Evolutionary conservation across 2,888 invertebrate genomes (phyloP), one percentile per base, ranked within the genome.

Genomic region (Leptinotarsa juncta): DNA sequence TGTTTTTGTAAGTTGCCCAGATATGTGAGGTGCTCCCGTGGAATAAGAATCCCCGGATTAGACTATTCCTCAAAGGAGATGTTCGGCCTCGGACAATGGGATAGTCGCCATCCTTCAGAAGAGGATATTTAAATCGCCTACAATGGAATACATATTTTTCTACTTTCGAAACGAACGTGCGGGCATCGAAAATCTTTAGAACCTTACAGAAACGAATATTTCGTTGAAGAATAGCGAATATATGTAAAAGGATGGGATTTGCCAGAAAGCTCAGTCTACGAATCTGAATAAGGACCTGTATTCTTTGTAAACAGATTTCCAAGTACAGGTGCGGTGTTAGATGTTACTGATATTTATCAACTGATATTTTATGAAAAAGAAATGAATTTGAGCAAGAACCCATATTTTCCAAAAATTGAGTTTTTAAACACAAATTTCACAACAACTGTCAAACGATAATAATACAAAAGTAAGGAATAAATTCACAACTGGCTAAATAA

Each of bases 101-200:
- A 48, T 53, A 57, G 55, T 65, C 74, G 70, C 62, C 66, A 74
- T 77, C 68, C 51, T 60, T 68, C 82, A 81, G 82, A 83, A 82
- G 82, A 81, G 67, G 69, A 84, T 84, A 84, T 85, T 85, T 84
- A 85, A 85, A 85, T 85, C 83, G 77, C 78, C 79, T 76, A 85
- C 85, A 85, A 85, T 84, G 82, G 82, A 81, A 83, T 84, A 85
- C 85, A 85, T 84, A 86, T 85, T 85, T 85, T 85, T 84, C 83
- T 84, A 85, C 85, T 85, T 82, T 80, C 74, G 74, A 72, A 70
- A 73, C 75, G 76, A 79, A 79, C 78, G 80, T 80, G 79, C 60
- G 16, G 57, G 68, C 69, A 32, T 69, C 18, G 66, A 73, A 77
- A 75, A 78, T 78, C 77, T 76, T 73, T 70, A 62, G 66, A 73